Evolutionary conservation across 2,113 vertebrate genomes (phyloP).

Genomic region (Dryoscopus gambensis): DNA sequence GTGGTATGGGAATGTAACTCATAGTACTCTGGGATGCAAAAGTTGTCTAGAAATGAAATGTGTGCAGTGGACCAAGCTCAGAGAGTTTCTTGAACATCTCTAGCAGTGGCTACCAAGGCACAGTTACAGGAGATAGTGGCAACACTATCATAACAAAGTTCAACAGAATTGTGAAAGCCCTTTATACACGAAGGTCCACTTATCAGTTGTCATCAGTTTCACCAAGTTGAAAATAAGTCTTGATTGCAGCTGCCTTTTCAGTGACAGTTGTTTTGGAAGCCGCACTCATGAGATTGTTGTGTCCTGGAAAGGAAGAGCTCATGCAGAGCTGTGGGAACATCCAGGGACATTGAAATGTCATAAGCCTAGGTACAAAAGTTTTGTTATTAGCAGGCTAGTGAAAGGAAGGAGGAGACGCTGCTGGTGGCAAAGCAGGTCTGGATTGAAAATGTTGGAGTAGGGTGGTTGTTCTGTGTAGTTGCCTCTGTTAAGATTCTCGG

Average conservation of each 20-base stretch:
- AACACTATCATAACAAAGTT: neutral
- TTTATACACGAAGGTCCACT: neutral
- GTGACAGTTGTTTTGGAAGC: neutral
- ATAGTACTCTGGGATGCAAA: neutral
- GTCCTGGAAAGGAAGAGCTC: neutral
- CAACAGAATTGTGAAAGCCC: neutral
- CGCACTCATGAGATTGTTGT: neutral
- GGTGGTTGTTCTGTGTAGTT: neutral
- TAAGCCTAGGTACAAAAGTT: neutral
- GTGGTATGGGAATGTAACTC: neutral
- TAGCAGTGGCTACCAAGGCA: neutral
- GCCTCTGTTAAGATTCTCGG: neutral
- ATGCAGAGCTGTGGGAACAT: neutral
- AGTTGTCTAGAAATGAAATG: neutral
- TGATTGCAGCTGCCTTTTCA: neutral
- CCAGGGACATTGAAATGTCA: neutral
- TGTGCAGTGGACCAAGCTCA: neutral
- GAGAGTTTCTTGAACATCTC: neutral
- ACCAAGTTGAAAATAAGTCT: neutral
- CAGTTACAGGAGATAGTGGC: neutral
- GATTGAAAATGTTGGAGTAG: neutral
- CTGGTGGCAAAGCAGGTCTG: neutral
- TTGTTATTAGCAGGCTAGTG: neutral
- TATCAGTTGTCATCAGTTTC: neutral
- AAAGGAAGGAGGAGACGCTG: neutral